A percentile compares a stretch with the other conserved stretches of the same genome.
Conservation (phyloP, 2,113 vertebrate genomes). For the Ageneiosus marmoratus region DNA sequence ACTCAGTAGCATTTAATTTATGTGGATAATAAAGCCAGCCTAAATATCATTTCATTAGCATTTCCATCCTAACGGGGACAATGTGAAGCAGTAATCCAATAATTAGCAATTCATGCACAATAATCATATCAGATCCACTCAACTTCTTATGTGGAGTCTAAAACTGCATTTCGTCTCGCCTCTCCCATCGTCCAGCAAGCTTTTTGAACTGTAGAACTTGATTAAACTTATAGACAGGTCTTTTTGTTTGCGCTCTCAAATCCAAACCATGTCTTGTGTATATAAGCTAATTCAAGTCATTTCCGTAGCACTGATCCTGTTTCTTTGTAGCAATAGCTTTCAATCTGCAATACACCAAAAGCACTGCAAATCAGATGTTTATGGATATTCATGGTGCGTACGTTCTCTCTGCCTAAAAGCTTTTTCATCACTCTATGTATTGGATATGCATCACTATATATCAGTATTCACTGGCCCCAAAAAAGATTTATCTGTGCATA, state of each 20-base stretch:
- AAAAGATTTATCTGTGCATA: not conserved
- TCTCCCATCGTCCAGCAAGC: not conserved
- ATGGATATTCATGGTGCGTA: not conserved
- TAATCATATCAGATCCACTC: slow-evolving; percentile 21
- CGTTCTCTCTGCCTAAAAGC: slow-evolving; percentile 15
- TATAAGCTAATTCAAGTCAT: slow-evolving; percentile 6
- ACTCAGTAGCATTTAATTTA: not conserved
- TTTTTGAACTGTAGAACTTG: not conserved
- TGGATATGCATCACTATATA: slow-evolving; percentile 12
- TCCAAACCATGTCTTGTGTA: not conserved
- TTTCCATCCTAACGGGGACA: slow-evolving; percentile 12
- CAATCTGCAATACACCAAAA: not conserved
- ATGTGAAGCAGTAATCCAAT: slow-evolving; percentile 22
- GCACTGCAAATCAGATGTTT: not conserved
- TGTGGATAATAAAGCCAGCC: slow-evolving; percentile 3
- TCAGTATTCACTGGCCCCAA: not conserved
- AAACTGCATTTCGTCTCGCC: not conserved
- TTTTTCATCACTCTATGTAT: slow-evolving; percentile 26
- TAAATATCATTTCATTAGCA: slow-evolving; percentile 33
- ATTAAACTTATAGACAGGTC: not conserved
- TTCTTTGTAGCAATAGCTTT: not conserved
- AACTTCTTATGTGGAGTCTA: not conserved
- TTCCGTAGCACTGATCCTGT: not conserved
- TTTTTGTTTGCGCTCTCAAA: too few relatives aligned
- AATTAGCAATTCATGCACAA: slow-evolving; percentile 47